These are phyloP conservation scores for Passer montanus DNA, from an alignment of 2,113 vertebrate genomes.

Conservation along the genomic window DNA sequence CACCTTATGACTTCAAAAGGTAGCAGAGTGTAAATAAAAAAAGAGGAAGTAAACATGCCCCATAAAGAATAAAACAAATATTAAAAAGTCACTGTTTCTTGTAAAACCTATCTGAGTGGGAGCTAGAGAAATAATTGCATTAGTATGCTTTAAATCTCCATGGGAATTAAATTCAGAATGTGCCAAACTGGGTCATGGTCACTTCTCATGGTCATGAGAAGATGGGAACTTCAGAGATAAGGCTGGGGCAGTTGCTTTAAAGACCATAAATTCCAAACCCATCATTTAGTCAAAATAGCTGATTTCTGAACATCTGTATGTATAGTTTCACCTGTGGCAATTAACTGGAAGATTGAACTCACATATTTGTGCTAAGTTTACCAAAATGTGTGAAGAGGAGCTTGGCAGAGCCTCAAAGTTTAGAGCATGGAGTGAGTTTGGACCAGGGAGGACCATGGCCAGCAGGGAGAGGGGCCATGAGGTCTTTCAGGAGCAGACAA, in stretches of 20 bases:
- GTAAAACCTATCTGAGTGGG: not conserved
- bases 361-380: not conserved
- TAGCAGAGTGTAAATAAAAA: not conserved
- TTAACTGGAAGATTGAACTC: not conserved
- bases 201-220: not conserved
- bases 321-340: not conserved
- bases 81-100: not conserved
- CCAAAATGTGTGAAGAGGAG: rapidly evolving
- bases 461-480: not conserved
- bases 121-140: not conserved
- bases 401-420: not conserved
- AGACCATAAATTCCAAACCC: not conserved
- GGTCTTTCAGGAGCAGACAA: not conserved
- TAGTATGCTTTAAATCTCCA: not conserved
- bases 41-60: not conserved
- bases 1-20: not conserved
- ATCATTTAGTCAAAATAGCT: not conserved
- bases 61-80: not conserved
- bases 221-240: not conserved
- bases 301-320: not conserved
- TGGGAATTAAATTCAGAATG: not conserved
- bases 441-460: not conserved
- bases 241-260: not conserved
- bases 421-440: not conserved
- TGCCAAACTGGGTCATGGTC: not conserved